These are phyloP conservation scores for Allobates femoralis DNA, from an alignment of 2,797 vertebrate species.

Conservation along the genomic window DNA sequence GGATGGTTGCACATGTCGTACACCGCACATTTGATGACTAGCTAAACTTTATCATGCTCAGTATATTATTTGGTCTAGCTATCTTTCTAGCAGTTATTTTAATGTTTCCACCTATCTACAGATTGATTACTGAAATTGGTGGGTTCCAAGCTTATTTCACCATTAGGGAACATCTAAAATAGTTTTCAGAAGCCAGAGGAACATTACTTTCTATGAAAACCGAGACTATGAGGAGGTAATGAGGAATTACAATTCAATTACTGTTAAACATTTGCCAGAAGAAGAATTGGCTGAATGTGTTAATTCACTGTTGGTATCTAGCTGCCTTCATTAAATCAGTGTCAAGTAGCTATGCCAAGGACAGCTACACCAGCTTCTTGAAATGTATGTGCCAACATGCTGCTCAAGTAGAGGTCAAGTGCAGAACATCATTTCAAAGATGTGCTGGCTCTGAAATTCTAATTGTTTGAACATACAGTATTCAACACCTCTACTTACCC, in stretches of 20 bases:
- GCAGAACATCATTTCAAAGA: neutral
- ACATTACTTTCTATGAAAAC: neutral
- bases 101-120: neutral
- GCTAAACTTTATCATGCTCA: too few species aligned
- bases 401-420: neutral
- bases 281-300: neutral
- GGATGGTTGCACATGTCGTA: too few species aligned
- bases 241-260: neutral
- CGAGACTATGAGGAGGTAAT: neutral
- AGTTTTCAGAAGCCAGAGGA: neutral
- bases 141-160: neutral
- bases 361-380: neutral
- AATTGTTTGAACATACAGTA: neutral
- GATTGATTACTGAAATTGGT: neutral
- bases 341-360: neutral
- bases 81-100: neutral
- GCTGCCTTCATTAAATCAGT: neutral
- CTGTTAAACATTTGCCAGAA: neutral
- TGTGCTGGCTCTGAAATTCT: neutral
- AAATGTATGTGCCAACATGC: neutral
- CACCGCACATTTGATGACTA: too few species aligned
- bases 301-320: conserved; percentile 6
- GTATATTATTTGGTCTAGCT: neutral
- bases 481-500: neutral
- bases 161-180: neutral